A percentile compares a stretch with the other conserved stretches of the same genome.
These are phyloP conservation scores for Lymantria dispar DNA, from an alignment of 2,888 invertebrate genomes.

Conservation along the genomic window DNA sequence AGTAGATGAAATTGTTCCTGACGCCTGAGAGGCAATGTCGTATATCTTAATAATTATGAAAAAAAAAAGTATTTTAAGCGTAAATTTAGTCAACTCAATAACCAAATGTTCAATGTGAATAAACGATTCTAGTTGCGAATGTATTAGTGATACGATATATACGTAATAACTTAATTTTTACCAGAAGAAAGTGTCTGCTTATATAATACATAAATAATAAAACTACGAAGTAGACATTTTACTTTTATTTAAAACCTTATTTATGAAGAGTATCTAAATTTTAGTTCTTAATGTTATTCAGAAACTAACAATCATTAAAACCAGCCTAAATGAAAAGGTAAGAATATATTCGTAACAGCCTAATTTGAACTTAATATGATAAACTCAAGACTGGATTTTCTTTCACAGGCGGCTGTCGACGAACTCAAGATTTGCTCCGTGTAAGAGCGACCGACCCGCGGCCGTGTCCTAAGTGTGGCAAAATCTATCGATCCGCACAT, in stretches of 20 bases:
- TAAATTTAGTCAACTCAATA: slow-evolving; percentile 76
- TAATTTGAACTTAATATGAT: background rate
- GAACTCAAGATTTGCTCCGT: slow-evolving; percentile 92
- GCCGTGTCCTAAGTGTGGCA: slow-evolving; percentile 96
- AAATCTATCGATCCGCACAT: slow-evolving; percentile 95
- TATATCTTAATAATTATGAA: slow-evolving; percentile 71
- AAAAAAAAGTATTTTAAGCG: slow-evolving; percentile 58
- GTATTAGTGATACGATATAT: slow-evolving; percentile 81
- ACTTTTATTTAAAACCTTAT: slow-evolving; percentile 21
- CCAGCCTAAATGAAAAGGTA: slow-evolving; percentile 25
- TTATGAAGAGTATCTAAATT: background rate
- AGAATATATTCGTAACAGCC: slow-evolving; percentile 11
- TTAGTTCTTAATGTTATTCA: slow-evolving; percentile 11
- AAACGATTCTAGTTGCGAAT: slow-evolving; percentile 80
- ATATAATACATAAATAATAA: slow-evolving; percentile 76
- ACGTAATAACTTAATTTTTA: slow-evolving; percentile 82
- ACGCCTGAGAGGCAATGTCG: slow-evolving; percentile 78
- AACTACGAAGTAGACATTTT: slow-evolving; percentile 76
- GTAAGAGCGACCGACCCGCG: slow-evolving; percentile 96
- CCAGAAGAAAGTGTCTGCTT: slow-evolving; percentile 79
- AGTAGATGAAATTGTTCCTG: slow-evolving; percentile 82
- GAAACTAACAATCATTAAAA: slow-evolving; percentile 23
- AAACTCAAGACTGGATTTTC: slow-evolving; percentile 2
- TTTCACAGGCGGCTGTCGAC: slow-evolving; percentile 84
- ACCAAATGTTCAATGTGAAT: slow-evolving; percentile 81